A percentile compares a stretch with the other conserved stretches of the same genome.
Evolutionary conservation across 2,797 vertebrate species (phyloP).

Genomic region (Tokudaia tokunoshimensis): DNA sequence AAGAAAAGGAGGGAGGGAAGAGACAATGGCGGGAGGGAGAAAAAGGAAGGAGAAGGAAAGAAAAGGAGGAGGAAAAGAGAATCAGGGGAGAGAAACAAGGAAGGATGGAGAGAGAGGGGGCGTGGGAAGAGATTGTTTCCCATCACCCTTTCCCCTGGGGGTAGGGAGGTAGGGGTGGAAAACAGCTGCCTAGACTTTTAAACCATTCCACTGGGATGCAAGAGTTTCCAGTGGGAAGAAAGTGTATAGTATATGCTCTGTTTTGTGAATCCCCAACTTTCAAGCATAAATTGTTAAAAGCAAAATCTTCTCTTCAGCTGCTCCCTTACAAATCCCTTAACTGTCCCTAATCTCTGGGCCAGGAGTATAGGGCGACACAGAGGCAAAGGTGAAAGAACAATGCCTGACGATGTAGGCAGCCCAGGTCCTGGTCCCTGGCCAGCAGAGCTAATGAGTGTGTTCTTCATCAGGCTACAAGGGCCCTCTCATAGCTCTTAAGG

Average conservation of each 20-base stretch:
- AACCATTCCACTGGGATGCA: neutral
- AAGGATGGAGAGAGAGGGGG: neutral
- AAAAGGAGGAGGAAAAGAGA: too few relatives aligned
- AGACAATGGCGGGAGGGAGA: too few relatives aligned
- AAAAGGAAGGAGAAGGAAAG: neutral
- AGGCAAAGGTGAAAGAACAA: neutral
- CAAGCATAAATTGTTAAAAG: slow-evolving; percentile 20
- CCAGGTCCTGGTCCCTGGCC: neutral
- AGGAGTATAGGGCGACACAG: neutral
- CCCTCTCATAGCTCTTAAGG: neutral
- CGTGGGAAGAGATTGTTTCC: too few relatives aligned
- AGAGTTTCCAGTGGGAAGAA: neutral
- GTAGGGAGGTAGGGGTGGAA: neutral
- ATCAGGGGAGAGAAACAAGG: too few relatives aligned
- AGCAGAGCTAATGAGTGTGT: neutral
- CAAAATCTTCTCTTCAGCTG: neutral
- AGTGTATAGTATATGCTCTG: neutral
- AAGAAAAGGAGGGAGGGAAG: neutral
- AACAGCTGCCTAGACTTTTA: neutral
- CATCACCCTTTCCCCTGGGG: neutral
- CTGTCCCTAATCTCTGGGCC: neutral
- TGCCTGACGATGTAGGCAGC: neutral
- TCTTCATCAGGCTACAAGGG: neutral
- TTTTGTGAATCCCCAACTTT: neutral
- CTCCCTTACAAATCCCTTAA: neutral